A percentile compares a stretch with the other conserved stretches of the same genome.
Conservation (phyloP, 2,797 vertebrate species). For the Poeciliopsis gracilis region DNA sequence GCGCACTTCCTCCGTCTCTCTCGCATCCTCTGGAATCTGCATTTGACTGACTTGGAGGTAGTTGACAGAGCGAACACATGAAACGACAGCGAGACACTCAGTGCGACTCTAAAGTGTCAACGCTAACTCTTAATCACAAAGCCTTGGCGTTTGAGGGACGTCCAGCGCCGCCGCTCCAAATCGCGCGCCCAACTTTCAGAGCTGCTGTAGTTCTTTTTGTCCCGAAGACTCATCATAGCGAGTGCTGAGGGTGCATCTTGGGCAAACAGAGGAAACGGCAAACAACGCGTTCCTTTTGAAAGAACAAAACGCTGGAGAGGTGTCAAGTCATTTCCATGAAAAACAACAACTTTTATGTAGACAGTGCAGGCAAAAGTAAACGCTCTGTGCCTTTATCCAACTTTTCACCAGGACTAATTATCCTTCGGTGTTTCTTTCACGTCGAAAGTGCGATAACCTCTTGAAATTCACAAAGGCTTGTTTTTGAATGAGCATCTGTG, state of each 20-base stretch:
- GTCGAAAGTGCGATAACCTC: slow-evolving; percentile 31
- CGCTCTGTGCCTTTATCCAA: slow-evolving; percentile 49
- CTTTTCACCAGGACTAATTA: slow-evolving; percentile 59
- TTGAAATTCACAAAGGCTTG: slow-evolving; percentile 7
- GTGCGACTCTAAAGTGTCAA: slow-evolving; percentile 38
- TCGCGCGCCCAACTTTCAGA: slow-evolving; percentile 51
- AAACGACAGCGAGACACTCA: slow-evolving; percentile 60
- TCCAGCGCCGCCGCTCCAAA: slow-evolving; percentile 51
- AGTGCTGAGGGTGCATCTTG: slow-evolving; percentile 61
- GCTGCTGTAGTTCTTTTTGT: slow-evolving; percentile 39
- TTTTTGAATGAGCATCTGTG: slow-evolving; percentile 6
- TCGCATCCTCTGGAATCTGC: slow-evolving; percentile 72
- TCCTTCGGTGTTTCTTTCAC: slow-evolving; percentile 22
- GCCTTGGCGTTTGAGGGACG: slow-evolving; percentile 65
- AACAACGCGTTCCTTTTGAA: slow-evolving; percentile 33
- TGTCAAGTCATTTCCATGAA: slow-evolving; percentile 60
- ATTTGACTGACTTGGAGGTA: slow-evolving; percentile 79
- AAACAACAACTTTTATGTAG: slow-evolving; percentile 51
- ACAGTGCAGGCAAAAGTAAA: slow-evolving; percentile 45
- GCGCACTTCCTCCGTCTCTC: slow-evolving; percentile 61
- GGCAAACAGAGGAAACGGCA: slow-evolving; percentile 26
- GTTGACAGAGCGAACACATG: slow-evolving; percentile 73
- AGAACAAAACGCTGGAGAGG: slow-evolving; percentile 56
- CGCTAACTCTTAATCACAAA: slow-evolving; percentile 71
- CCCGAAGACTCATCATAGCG: slow-evolving; percentile 50